Conservation (phyloP, 2,888 invertebrate species). For the Rhagonycha lutea region DNA sequence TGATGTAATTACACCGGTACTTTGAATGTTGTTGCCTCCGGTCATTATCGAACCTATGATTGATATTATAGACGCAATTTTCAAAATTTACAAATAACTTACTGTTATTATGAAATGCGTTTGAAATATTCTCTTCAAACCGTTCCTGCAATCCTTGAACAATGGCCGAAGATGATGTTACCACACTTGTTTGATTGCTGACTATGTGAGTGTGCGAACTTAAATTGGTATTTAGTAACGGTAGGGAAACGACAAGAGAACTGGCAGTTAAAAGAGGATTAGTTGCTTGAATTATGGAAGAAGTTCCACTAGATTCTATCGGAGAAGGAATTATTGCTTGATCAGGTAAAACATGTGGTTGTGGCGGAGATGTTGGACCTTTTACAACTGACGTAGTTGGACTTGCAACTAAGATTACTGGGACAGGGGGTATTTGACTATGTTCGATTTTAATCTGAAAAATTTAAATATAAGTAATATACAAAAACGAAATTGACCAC, state of each 20-base stretch:
- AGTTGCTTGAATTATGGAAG: conserved; percentile 25
- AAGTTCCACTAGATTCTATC: conserved; percentile 32
- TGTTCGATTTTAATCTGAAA: conserved; percentile 17
- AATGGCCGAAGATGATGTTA: conserved; percentile 33
- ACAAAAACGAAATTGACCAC: background rate
- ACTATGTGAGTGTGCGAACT: conserved; percentile 49
- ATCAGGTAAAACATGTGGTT: conserved; percentile 17
- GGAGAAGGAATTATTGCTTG: conserved; percentile 27
- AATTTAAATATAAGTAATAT: conserved; percentile 1
- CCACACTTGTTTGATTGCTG: conserved; percentile 44
- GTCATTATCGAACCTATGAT: conserved; percentile 38
- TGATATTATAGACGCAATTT: background rate
- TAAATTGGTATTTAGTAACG: conserved; percentile 59
- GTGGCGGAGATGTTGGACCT: conserved; percentile 21
- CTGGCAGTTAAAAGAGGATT: conserved; percentile 27
- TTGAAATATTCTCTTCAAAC: background rate
- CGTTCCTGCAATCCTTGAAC: background rate
- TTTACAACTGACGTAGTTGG: conserved; percentile 14
- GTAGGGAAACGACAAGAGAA: conserved; percentile 66
- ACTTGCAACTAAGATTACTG: conserved; percentile 5
- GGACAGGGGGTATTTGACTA: conserved; percentile 2
- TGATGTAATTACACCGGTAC: conserved; percentile 42
- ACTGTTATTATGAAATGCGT: background rate
- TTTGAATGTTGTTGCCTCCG: conserved; percentile 41
- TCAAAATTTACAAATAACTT: background rate